A percentile compares a stretch with the other conserved stretches of the same genome.
phyloP scores from a whole-genome alignment of 2,888 invertebrate genomes.

The Crioceris asparagi region DNA sequence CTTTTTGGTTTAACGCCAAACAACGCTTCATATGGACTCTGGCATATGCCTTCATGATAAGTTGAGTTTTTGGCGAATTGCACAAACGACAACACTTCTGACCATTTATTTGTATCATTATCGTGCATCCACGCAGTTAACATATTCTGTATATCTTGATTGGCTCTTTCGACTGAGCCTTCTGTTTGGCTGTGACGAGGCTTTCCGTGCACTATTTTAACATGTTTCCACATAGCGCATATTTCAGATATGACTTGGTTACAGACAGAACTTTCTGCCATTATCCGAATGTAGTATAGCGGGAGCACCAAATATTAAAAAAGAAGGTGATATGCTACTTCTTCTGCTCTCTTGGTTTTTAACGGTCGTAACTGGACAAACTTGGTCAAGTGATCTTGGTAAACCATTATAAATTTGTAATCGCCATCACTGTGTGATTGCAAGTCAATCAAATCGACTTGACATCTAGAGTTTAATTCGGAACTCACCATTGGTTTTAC shows the following conservation, averaged over 20 bases:
- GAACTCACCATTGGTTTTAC: neutral
- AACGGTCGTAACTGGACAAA: slow-evolving; percentile 15
- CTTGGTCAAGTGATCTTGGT: neutral
- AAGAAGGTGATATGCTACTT: slow-evolving; percentile 18
- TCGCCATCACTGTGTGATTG: no score
- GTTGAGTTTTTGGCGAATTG: slow-evolving; percentile 25
- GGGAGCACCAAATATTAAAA: slow-evolving; percentile 22
- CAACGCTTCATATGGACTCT: slow-evolving; percentile 28
- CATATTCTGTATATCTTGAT: slow-evolving; percentile 26
- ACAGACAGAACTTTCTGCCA: no score
- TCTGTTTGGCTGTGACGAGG: slow-evolving; percentile 21
- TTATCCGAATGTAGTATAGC: slow-evolving; percentile 21
- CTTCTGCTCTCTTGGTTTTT: slow-evolving; percentile 17
- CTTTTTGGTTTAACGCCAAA: slow-evolving; percentile 24
- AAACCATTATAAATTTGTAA: slow-evolving; percentile 16
- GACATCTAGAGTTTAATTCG: neutral
- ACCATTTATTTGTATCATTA: slow-evolving; percentile 18
- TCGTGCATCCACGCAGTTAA: slow-evolving; percentile 25
- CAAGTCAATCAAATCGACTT: no score
- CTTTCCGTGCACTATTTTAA: slow-evolving; percentile 23
- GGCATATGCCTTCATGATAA: slow-evolving; percentile 21
- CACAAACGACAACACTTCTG: slow-evolving; percentile 13
- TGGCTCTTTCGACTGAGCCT: slow-evolving; percentile 17
- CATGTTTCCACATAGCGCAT: slow-evolving; percentile 18
- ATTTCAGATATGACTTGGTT: no score